Base-by-base conservation (phyloP, 2,888 invertebrate species). In the Microplitis manilae region DNA sequence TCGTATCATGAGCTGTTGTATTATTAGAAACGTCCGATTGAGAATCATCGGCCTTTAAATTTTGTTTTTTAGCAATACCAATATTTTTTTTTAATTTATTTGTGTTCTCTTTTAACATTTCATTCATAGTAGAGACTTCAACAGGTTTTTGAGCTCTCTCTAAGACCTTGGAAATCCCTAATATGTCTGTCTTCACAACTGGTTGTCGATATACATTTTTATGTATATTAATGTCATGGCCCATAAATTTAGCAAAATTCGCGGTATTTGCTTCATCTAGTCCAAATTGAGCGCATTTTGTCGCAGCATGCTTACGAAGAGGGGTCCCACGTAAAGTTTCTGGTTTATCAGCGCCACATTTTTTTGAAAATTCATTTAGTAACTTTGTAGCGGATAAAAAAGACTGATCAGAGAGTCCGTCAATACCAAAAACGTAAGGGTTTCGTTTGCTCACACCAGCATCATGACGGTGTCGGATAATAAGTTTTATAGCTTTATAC, bases 121-220 rank as follows among this genome's bases (percentile, higher is more conserved):
- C 73, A 59, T 79, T 59, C 4, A 40, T 39, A 7, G 64, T 20
- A 20, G 20, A 20, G 1, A 20, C 20, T 20, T 20, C 20, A 20
- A 20, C 59, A 50, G 7, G 62, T 67, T 71, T 41, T 74, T 79
- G 81, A 4, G 76, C 83, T 71, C 6, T 78, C 79, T 84, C 80
- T 17, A 83, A 75, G n/a, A 85, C 69, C 74, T 78, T 79, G 0
- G 82, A 83, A 62, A 85, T 81, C 9, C 78, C 65, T n/a, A 82
- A 38, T 30, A 84, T 84, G 30, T 84, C 83, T 17, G 80, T 75
- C 59, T 75, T 80, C 0, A 80, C 61, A 38, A 84, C 67, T 0
- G 83, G 82, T 59, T 83, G 80, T 1, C 78, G 64, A 61, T 80
- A 80, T 38, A 76, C 70, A 1, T 65, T 61, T 0, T 68, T 72